Percentiles rank a stretch among this genome's conserved stretches.
Evolutionary conservation across 2,113 vertebrate genomes (phyloP).

Genomic region (Clarias batrachus): DNA sequence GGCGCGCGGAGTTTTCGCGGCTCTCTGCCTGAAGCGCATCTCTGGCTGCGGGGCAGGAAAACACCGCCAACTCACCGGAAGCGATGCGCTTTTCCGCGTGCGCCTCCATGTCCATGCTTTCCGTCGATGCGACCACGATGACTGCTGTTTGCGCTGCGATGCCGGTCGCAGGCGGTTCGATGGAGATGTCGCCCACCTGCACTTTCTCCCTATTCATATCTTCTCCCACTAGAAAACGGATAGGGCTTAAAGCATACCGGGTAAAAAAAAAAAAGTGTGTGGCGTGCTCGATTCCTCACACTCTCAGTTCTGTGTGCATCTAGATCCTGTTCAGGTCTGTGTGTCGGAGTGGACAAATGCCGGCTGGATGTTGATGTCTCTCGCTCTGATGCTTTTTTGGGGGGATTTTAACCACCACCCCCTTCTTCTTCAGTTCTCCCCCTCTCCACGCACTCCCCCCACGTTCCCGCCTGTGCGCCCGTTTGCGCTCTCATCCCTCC

Average conservation of each 20-base stretch:
- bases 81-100: slow-evolving; percentile 71
- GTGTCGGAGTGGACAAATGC: slow-evolving; percentile 65
- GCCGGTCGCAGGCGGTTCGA: slow-evolving; percentile 62
- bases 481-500: slow-evolving; percentile 31
- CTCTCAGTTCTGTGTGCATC: slow-evolving; percentile 17
- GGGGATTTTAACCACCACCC: slow-evolving; percentile 68
- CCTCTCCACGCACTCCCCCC: slow-evolving; percentile 55
- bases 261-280: background rate
- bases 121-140: slow-evolving; percentile 68
- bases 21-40: slow-evolving; percentile 76
- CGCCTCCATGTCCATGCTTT: slow-evolving; percentile 75
- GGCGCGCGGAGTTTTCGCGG: slow-evolving; percentile 75
- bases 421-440: slow-evolving; percentile 56
- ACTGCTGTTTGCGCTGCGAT: slow-evolving; percentile 63
- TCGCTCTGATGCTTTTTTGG: slow-evolving; percentile 63
- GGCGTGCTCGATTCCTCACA: background rate
- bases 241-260: slow-evolving; percentile 43
- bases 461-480: slow-evolving; percentile 57
- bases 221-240: slow-evolving; percentile 40
- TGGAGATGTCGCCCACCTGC: slow-evolving; percentile 73
- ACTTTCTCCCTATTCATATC: slow-evolving; percentile 80
- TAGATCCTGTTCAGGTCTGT: slow-evolving; percentile 48
- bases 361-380: slow-evolving; percentile 61
- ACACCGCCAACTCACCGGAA: slow-evolving; percentile 67
- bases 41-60: slow-evolving; percentile 71